Base-by-base conservation (phyloP, 2,888 invertebrate genomes). In the Drosophila antonietae region DNA sequence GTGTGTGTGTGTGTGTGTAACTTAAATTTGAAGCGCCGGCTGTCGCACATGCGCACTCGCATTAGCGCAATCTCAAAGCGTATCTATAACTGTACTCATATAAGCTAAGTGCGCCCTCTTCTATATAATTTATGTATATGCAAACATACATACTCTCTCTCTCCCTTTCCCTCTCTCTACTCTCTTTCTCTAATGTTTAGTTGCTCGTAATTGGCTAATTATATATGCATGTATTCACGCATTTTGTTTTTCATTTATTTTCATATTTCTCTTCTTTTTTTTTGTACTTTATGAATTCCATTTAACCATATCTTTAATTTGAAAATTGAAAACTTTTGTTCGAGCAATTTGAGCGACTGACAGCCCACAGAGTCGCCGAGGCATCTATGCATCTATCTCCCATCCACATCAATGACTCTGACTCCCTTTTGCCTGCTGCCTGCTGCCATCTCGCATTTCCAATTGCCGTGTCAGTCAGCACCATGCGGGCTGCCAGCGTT, bases 271-370 rank as follows among this genome's bases (percentile, higher is more conserved):
- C 1, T 28, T 6, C 6, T 28, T 28, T 28, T 28, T 28, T 53
- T 46, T 20, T 47, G 43, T 71, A 70, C 74, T 66, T 75, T 85
- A 78, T 85, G 83, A 85, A 83, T 88, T 79, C 76, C 73, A 81
- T 81, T 88, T 83, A 78, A 72, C 44, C 77, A 79, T 88, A 86
- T 89, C 83, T 89, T 81, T 78, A 83, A 89, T 89, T 87, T 89
- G 70, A 68, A 81, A 87, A 88, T 85, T 89, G 81, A 83, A 86
- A 85, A 82, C 66, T 68, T 85, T 79, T 77, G 70, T 75, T 61
- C 60, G 65, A 20, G 44, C 49, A 65, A 68, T 57, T 62, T 41
- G 41, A 63, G 53, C 3, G 46, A 68, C 51, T 71, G 69, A 72
- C 79, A 71, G 73, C 63, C 70, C 80, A 41, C 56, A 56, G 59